Base-by-base conservation (phyloP, 2,113 vertebrate species). In the Festucalex cinctus region DNA sequence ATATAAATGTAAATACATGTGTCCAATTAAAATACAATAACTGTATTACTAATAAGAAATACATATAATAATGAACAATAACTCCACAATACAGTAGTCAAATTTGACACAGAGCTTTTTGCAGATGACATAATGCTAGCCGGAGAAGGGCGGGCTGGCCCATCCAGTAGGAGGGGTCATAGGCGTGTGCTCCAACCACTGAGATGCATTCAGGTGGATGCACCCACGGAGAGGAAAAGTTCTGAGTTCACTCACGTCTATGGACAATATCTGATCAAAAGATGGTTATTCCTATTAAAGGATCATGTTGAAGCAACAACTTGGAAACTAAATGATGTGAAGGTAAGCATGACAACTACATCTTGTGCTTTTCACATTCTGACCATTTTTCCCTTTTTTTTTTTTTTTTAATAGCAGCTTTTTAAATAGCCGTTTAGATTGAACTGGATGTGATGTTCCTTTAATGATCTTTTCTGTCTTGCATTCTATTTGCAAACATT, bases 121-220 rank as follows among this genome's bases (percentile, higher is more conserved):
- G 48, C 9, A 51, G 48, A 8, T 51, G 48, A 51, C n/a, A 51
- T 51, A 3, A 51, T 2, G 9, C 14, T 3, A 10, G n/a, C n/a
- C 2, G n/a, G 48, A 51, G 48, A 20, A 51, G 48, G n/a, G 20
- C 2, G 16, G 14, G 48, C 8, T 5, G n/a, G 48, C 20, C 48
- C 32, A 59, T 14, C 19, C 7, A n/a, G 19, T 12, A 43, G 60
- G 37, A 62, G 60, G 60, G 60, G 60, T 41, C 20, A 17, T 24
- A 61, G 39, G 59, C 2, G n/a, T 51, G 22, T 65, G 20, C 58
- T 20, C 28, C 35, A 26, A 1, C 28, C 63, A 9, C 14, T 58
- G 48, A 59, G 75, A 20, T 17, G 49, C 48, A 72, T 71, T 71
- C 74, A 86, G 85, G 83, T 86, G 69, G 64, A 35, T 64, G 53